phyloP scores from a whole-genome alignment of 2,797 vertebrate genomes.

The Falco peregrinus region DNA sequence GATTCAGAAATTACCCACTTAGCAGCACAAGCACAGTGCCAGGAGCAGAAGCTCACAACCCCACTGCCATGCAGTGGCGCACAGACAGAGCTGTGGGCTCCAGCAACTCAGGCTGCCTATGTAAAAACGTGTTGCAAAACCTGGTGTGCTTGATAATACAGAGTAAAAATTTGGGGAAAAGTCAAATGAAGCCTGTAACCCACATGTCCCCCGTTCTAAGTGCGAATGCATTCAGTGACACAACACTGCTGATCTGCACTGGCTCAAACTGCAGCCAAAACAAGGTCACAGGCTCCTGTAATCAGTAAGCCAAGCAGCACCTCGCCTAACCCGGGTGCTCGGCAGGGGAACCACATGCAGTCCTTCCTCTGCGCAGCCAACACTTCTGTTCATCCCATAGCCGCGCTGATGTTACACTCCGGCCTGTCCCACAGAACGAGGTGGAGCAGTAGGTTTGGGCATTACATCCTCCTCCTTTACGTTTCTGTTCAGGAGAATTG shows the following conservation, averaged over 20 bases:
- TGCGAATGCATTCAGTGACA: not conserved
- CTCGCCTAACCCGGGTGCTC: too few relatives aligned
- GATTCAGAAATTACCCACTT: not conserved
- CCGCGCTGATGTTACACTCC: rapidly evolving
- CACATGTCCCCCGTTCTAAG: not conserved
- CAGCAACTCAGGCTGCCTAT: rapidly evolving
- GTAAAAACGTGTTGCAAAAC: not conserved
- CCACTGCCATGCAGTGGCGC: rapidly evolving
- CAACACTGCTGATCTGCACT: rapidly evolving
- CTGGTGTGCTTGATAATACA: not conserved
- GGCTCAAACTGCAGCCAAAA: not conserved
- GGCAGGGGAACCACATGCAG: rapidly evolving
- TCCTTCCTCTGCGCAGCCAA: not conserved
- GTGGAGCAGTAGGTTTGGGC: not conserved
- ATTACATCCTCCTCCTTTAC: not conserved
- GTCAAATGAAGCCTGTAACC: not conserved
- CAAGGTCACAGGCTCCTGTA: not conserved
- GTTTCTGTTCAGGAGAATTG: not conserved
- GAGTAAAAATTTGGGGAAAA: not conserved
- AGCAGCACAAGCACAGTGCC: not conserved
- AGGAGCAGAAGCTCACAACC: not conserved
- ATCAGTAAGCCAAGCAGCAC: not conserved
- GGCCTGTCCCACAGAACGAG: not conserved
- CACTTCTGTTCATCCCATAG: not conserved
- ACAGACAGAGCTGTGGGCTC: not conserved